Percentiles rank a stretch among this genome's conserved stretches.
These are phyloP conservation scores for Eurystomus glaucurus DNA, from an alignment of 2,797 vertebrate genomes.

Conservation along the genomic window DNA sequence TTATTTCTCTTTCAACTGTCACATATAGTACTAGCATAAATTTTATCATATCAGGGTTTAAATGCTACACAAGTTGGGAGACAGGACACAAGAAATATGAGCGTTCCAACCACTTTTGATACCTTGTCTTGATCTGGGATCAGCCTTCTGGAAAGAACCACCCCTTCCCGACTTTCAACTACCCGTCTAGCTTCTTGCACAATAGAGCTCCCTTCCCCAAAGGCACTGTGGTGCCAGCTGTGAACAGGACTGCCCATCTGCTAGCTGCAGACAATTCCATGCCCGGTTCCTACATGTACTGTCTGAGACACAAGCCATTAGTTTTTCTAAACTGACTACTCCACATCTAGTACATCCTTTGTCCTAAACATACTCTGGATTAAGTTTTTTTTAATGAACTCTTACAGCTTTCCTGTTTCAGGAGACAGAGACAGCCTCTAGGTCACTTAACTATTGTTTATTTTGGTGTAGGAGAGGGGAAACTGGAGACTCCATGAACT, in stretches of 20 bases:
- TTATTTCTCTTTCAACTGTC: background rate
- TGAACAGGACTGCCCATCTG: background rate
- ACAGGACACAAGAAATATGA: background rate
- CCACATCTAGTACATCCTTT: background rate
- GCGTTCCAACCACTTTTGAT: accelerated
- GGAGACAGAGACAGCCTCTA: background rate
- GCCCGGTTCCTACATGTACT: background rate
- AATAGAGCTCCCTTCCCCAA: background rate
- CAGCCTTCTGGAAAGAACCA: background rate
- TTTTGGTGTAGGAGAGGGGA: background rate
- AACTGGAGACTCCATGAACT: background rate
- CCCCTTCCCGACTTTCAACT: background rate
- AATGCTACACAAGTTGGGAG: background rate
- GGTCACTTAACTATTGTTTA: background rate
- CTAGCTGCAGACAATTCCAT: background rate
- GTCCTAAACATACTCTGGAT: background rate
- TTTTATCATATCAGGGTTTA: background rate
- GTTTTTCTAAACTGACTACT: background rate
- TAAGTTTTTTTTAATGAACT: background rate
- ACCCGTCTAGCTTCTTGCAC: background rate
- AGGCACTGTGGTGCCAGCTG: background rate
- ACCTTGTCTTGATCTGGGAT: background rate
- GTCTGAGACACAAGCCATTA: background rate
- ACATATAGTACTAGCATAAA: background rate
- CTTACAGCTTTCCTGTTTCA: background rate